Conservation (phyloP, 2,888 invertebrate species). For the Ferrisia virgata region DNA sequence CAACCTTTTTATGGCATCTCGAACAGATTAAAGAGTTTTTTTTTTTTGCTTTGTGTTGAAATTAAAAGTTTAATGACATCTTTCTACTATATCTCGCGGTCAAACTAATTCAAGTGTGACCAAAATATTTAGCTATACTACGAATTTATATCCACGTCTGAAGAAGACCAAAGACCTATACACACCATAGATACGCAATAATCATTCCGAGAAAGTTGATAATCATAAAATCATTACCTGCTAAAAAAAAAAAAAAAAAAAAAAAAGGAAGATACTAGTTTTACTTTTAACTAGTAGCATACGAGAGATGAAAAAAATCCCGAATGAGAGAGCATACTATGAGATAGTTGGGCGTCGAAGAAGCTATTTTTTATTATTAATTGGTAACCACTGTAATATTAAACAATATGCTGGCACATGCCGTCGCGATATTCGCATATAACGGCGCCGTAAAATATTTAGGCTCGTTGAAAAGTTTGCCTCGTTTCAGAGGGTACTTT, state of each 20-base stretch:
- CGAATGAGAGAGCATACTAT: background rate
- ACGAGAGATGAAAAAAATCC: background rate
- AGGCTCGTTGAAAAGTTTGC: background rate
- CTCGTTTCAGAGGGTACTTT: background rate
- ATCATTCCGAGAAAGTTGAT: background rate
- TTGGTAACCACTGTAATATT: background rate
- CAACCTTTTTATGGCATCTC: background rate
- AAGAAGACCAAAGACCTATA: too few species aligned
- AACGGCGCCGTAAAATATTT: slow-evolving; percentile 3
- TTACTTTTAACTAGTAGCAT: too few species aligned
- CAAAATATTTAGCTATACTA: slow-evolving; percentile 8
- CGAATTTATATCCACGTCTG: background rate
- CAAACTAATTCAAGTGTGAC: background rate
- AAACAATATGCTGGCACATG: slow-evolving; percentile 5
- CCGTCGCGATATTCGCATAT: background rate
- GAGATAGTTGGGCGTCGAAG: background rate
- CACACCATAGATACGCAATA: background rate
- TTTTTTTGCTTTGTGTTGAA: background rate
- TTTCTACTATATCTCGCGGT: background rate
- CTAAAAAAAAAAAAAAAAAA: background rate
- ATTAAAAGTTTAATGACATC: slow-evolving; percentile 13
- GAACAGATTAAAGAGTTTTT: background rate
- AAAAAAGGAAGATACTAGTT: too few species aligned
- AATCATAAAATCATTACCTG: background rate
- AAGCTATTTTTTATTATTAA: background rate